phyloP scores from a whole-genome alignment of 2,113 vertebrate genomes.

The Tragelaphus imberbis region DNA sequence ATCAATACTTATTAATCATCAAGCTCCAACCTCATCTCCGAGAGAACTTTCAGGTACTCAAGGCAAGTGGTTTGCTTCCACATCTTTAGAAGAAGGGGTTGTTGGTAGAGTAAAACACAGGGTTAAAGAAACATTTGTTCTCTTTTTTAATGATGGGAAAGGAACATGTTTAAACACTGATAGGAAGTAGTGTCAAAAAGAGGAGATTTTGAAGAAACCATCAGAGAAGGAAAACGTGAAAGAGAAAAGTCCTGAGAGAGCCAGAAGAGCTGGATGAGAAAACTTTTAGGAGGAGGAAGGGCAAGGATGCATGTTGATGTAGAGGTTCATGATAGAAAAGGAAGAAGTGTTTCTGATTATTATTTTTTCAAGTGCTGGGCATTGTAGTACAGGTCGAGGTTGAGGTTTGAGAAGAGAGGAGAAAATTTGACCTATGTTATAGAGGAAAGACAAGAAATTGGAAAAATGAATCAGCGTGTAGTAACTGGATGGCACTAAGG shows the following conservation, averaged over 20 bases:
- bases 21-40: background rate
- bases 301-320: background rate
- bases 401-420: background rate
- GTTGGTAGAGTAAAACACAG: background rate
- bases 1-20: background rate
- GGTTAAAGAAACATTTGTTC: background rate
- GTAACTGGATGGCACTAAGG: too few species aligned
- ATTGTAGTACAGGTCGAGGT: rapidly evolving
- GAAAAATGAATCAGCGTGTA: background rate
- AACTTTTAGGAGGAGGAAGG: background rate
- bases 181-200: background rate
- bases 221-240: background rate
- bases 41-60: background rate
- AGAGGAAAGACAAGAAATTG: background rate
- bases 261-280: background rate
- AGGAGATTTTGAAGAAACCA: background rate
- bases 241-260: background rate
- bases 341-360: background rate
- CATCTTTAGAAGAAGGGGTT: background rate
- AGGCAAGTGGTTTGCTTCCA: background rate
- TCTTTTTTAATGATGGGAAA: background rate
- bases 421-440: background rate
- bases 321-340: background rate
- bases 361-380: background rate
- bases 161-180: background rate